These are phyloP conservation scores for Montifringilla adamsi DNA, from an alignment of 2,113 vertebrate species.

Conservation along the genomic window DNA sequence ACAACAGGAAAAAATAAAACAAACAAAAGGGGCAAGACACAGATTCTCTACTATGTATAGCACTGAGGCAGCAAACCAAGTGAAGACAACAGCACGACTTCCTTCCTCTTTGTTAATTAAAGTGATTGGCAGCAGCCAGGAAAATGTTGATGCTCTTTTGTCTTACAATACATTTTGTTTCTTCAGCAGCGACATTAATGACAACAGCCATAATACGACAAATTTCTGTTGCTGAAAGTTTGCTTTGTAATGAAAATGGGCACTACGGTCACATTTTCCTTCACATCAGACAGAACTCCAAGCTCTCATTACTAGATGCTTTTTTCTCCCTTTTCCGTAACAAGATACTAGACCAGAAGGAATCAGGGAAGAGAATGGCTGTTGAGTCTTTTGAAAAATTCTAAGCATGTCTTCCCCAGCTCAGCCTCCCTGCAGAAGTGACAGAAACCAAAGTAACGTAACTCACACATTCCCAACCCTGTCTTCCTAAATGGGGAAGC, in stretches of 20 bases:
- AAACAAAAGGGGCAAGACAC: neutral
- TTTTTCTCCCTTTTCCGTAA: neutral
- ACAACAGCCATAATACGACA: neutral
- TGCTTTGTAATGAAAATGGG: neutral
- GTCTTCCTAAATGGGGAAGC: neutral
- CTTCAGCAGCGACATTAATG: neutral
- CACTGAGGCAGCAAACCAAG: neutral
- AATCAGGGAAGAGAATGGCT: neutral
- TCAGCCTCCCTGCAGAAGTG: neutral
- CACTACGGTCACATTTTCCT: neutral
- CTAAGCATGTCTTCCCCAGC: neutral
- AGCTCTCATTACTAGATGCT: neutral
- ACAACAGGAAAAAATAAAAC: neutral
- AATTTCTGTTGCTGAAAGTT: neutral
- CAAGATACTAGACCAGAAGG: neutral
- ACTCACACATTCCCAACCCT: neutral
- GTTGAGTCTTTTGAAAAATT: neutral
- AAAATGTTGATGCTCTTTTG: neutral
- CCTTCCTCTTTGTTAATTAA: neutral
- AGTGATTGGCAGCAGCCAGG: neutral
- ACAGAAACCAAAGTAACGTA: neutral
- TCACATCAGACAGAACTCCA: neutral
- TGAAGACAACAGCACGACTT: neutral
- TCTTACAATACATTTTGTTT: neutral
- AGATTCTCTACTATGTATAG: neutral